phyloP scores from a whole-genome alignment of 1,140 invertebrate genomes.

The Archivesica marissinica region DNA sequence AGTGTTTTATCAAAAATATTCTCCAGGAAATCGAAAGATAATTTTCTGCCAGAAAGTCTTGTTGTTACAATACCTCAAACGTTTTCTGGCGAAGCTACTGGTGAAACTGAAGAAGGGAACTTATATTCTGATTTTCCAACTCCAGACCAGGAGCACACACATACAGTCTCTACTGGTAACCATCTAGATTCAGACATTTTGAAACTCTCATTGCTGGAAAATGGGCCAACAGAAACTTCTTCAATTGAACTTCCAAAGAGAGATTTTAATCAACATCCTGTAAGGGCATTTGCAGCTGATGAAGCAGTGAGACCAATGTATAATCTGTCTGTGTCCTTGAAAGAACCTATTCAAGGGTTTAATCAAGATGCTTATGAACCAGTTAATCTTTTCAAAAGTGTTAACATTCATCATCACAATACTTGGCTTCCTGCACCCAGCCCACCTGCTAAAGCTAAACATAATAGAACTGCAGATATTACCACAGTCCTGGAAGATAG shows the following conservation, averaged over 20 bases:
- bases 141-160: neutral
- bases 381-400: constrained; percentile 4
- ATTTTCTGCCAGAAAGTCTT: neutral
- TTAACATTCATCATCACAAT: neutral
- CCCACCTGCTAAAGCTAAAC: constrained; percentile 10
- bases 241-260: constrained; percentile 11
- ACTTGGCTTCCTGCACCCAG: neutral
- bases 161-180: no score
- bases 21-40: neutral
- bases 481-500: neutral
- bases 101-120: neutral
- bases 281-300: neutral
- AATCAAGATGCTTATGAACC: constrained; percentile 43
- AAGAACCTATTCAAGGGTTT: neutral
- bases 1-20: constrained; percentile 10
- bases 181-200: constrained; percentile 33
- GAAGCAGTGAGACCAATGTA: neutral
- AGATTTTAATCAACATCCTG: neutral
- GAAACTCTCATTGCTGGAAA: constrained; percentile 9
- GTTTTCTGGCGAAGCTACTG: neutral
- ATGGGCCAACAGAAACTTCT: neutral
- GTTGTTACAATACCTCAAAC: neutral
- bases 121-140: constrained; percentile 46
- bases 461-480: neutral
- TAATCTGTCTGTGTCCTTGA: neutral